These are phyloP conservation scores for Solenopsis invicta DNA, from an alignment of 1,140 invertebrate genomes.

Conservation along the genomic window DNA sequence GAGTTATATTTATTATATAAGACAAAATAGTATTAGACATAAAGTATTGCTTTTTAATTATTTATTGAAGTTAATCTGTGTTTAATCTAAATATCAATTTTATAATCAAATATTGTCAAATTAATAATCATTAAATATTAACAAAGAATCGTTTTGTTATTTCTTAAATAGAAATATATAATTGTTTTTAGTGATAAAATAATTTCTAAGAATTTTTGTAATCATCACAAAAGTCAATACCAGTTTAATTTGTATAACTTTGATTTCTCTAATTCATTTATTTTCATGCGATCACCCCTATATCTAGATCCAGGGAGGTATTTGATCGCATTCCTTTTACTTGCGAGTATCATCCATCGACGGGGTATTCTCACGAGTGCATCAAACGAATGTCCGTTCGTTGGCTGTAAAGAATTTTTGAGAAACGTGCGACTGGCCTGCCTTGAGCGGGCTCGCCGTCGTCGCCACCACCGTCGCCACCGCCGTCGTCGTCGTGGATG, in stretches of 20 bases:
- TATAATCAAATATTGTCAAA: too few species aligned
- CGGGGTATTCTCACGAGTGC: neutral
- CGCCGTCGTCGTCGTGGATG: neutral
- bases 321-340: neutral
- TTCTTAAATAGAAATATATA: too few species aligned
- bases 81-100: too few species aligned
- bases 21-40: too few species aligned
- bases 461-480: too few species aligned
- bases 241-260: neutral
- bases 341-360: neutral
- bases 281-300: neutral
- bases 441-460: conserved; percentile 39
- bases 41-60: too few species aligned
- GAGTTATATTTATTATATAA: too few species aligned
- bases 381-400: neutral
- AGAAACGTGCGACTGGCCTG: conserved; percentile 23
- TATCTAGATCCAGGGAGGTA: neutral
- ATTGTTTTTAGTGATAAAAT: too few species aligned
- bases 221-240: neutral
- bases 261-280: neutral
- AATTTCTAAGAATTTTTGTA: neutral
- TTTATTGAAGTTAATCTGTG: too few species aligned
- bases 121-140: too few species aligned
- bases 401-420: conserved; percentile 40
- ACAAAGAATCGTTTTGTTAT: too few species aligned